These are phyloP conservation scores for Flexamia atlantica DNA, from an alignment of 2,888 invertebrate genomes.

Conservation along the genomic window DNA sequence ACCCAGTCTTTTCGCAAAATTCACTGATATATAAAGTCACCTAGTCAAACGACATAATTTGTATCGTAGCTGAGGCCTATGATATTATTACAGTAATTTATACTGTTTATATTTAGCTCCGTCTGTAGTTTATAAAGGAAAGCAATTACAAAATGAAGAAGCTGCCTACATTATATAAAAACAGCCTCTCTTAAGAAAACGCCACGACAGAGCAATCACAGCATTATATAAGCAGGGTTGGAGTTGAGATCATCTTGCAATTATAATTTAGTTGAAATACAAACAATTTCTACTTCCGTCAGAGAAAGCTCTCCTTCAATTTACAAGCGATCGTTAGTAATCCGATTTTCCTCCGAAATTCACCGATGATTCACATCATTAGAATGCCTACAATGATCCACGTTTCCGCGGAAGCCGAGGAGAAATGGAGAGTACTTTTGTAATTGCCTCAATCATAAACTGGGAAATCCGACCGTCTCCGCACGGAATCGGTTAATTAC, in stretches of 20 bases:
- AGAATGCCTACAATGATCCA: slow-evolving; percentile 8
- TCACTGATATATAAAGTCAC: too few species aligned
- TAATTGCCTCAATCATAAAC: neutral
- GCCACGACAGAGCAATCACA: too few species aligned
- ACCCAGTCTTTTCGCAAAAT: too few species aligned
- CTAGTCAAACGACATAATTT: too few species aligned
- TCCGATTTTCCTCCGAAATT: neutral
- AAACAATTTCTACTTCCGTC: neutral
- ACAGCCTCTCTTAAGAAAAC: too few species aligned
- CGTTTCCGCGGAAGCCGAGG: slow-evolving; percentile 15
- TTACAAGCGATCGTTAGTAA: neutral
- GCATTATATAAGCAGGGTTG: neutral
- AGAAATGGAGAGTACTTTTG: slow-evolving; percentile 29
- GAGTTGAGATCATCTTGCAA: neutral
- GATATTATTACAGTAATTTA: too few species aligned
- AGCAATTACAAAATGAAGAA: too few species aligned
- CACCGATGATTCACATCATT: slow-evolving; percentile 10
- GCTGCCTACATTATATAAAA: too few species aligned
- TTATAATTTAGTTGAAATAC: neutral
- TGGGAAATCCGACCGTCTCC: neutral
- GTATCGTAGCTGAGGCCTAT: too few species aligned
- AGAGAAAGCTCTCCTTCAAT: neutral
- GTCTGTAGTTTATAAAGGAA: too few species aligned
- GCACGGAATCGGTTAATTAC: neutral
- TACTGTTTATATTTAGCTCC: too few species aligned